Evolutionary conservation across 2,797 vertebrate species (phyloP), one percentile per base, ranked within the genome.

Genomic region (Eleutherodactylus coqui): DNA sequence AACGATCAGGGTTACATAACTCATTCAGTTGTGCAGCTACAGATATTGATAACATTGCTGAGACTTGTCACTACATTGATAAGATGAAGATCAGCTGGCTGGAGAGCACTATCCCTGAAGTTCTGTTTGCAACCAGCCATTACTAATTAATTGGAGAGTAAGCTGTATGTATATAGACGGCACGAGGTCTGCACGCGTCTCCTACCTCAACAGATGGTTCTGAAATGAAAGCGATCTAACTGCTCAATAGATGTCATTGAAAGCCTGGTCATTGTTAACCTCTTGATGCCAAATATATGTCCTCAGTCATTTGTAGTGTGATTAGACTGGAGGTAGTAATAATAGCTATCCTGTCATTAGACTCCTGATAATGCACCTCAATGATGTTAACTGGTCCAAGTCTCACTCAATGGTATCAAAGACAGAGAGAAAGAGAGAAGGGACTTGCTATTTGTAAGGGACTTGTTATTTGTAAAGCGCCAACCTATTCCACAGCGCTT

Each of bases 141-240:
- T 29, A 32, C 27, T 32, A 64, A 41, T 72, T n/a, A 2, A 27
- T 29, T n/a, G 1, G 69, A n/a, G 11, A 14, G 4, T 72, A 13
- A 73, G 41, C 41, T 73, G 70, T 45, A 17, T 16, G 24, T 1
- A 43, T n/a, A 9, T 29, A 36, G n/a, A n/a, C n/a, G 51, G 82
- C 70, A 60, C n/a, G 55, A 43, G 72, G 32, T 29, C 17, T 38
- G 82, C 82, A 84, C 82, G 72, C 82, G 82, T 84, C 82, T 32
- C 53, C 19, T 3, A 34, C 36, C 41, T 27, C 41, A 21, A 32
- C 77, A 79, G 77, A 62, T 79, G 77, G 62, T 11, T 43, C 21
- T 72, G 19, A 11, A 43, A 4, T 0, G 36, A n/a, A n/a, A n/a
- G n/a, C n/a, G n/a, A 72, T 17, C 38, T 29, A 14, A 27, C 70